Conservation (phyloP, 2,888 invertebrate species). For the Limulus polyphemus region DNA sequence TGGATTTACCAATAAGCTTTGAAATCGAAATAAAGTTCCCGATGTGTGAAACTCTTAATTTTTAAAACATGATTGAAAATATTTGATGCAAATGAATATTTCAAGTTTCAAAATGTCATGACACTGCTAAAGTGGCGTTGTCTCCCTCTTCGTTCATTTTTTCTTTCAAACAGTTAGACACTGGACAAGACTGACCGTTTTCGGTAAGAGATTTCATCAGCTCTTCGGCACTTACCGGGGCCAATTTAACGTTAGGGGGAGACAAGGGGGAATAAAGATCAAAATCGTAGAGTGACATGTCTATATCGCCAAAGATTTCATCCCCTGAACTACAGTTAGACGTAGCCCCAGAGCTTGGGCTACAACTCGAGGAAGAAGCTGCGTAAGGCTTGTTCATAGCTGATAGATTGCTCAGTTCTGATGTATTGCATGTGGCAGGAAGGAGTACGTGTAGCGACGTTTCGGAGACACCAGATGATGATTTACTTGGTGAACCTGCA, state of each 20-base stretch:
- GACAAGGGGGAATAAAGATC: constrained; percentile 38
- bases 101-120: too few relatives aligned
- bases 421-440: constrained; percentile 14
- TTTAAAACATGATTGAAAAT: too few relatives aligned
- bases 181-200: too few relatives aligned
- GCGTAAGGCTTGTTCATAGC: constrained; percentile 1
- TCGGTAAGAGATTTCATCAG: constrained; percentile 27
- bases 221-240: constrained; percentile 38
- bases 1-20: too few relatives aligned
- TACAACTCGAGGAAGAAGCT: constrained; percentile 11
- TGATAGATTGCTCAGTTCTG: constrained; percentile 8
- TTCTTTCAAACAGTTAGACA: too few relatives aligned
- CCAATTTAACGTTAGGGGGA: constrained; percentile 33
- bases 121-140: too few relatives aligned
- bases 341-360: constrained; percentile 13
- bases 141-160: too few relatives aligned
- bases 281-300: constrained; percentile 45
- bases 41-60: too few relatives aligned
- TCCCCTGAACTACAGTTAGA: constrained; percentile 21
- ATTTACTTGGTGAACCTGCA: not conserved
- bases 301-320: constrained; percentile 41
- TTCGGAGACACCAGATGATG: constrained; percentile 1
- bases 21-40: too few relatives aligned
- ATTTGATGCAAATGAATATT: too few relatives aligned
- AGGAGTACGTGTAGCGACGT: constrained; percentile 18